Evolutionary conservation across 2,888 invertebrate genomes (phyloP), one percentile per base, ranked within the genome.

Genomic region (Strigamia crassipes): DNA sequence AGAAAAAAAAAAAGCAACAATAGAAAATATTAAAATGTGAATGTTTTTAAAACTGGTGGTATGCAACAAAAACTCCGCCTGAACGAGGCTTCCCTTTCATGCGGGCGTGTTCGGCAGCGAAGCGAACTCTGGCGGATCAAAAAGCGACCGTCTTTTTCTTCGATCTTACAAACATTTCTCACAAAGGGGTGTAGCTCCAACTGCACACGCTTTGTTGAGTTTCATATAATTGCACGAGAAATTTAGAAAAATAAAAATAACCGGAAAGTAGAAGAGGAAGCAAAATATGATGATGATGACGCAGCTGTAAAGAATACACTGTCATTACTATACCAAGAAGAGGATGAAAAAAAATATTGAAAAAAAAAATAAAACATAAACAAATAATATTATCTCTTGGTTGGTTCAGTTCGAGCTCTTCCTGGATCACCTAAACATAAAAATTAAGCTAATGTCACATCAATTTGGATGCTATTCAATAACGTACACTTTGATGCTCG

Each of bases 71-170:
- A 73, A 31, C 73, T 73, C 73, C 73, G 31, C 27, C 31, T 0
- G 73, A 73, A 73, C 12, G 23, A 73, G 73, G 73, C 73, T 73
- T 73, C 73, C 15, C 73, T 73, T 73, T 73, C 73, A 73, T 31
- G 31, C 73, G 73, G 73, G 73, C 73, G 73, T 73, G 73, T 73
- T 73, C 73, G 15, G 73, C 73, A 73, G 73, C 27, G 73, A 73
- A 73, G 73, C 73, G 31, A 73, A 73, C 73, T 73, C 27, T 73
- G 0, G 27, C 73, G 73, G 31, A 73, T 73, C 73, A 73, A 73
- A 73, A 73, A 27, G 73, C 73, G 73, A 73, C 73, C 73, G 73
- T 73, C 73, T 73, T 31, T 27, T 73, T 73, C 73, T 27, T 9
- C 73, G 12, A 27, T 31, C 27, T 27, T 73, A 73, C 73, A 73